phyloP scores from a whole-genome alignment of 2,113 vertebrate species.

The Nesogale talazaci region DNA sequence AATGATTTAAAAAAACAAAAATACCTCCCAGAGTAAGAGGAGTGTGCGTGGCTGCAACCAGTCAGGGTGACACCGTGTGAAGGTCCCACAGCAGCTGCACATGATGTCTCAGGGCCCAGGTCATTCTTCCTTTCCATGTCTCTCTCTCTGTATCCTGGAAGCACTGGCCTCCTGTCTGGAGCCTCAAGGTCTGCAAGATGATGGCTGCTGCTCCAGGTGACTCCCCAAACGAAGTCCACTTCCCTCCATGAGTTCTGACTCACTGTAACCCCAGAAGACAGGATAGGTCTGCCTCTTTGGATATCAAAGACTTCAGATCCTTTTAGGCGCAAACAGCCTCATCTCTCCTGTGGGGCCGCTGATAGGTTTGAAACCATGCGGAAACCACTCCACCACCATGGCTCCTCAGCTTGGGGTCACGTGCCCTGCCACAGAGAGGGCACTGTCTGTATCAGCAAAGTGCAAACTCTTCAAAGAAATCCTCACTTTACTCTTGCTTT shows the following conservation, averaged over 20 bases:
- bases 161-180: neutral
- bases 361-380: no score
- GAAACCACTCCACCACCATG: no score
- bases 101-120: neutral
- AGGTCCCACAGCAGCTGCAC: no score
- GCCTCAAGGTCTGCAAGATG: neutral
- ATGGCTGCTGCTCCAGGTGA: neutral
- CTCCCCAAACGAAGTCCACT: no score
- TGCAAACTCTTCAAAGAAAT: neutral
- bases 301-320: no score
- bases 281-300: no score
- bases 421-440: neutral
- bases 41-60: neutral
- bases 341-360: no score
- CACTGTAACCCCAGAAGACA: no score
- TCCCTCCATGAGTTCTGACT: no score
- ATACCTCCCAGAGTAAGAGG: neutral
- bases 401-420: no score
- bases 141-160: neutral
- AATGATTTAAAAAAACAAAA: neutral
- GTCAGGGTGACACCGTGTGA: neutral
- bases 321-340: no score
- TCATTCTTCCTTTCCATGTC: neutral
- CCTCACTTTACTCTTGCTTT: neutral
- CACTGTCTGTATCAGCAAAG: neutral